Base-by-base conservation (phyloP, 2,888 invertebrate genomes). In the Ramazzottius varieornatus region DNA sequence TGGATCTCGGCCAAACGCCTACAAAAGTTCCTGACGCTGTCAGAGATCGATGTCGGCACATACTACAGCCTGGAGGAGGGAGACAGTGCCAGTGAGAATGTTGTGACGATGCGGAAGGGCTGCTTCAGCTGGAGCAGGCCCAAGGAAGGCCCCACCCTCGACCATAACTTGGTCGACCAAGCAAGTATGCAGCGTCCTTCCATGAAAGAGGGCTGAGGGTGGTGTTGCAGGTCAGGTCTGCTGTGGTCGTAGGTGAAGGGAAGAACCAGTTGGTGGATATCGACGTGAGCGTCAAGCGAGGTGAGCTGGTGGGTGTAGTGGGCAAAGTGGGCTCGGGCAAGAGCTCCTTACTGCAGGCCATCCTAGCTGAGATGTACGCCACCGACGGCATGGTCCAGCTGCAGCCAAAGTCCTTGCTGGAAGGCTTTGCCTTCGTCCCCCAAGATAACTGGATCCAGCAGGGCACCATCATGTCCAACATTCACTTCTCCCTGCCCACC, bases 401-500 rank as follows among this genome's bases (percentile, higher is more conserved):
- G 33, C 63, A 65, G 46, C 32, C 63, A 8, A 33, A 33, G 20
- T 64, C 66, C 34, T 63, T 67, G 13, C 46, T 33, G 20, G 66
- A 70, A 81, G 88, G 88, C 68, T 86, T 89, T 72, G 90, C 86
- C 32, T 86, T 85, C 71, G 86, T 90, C 0, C 82, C 85, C 0
- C 94, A 96, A 78, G 85, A 84, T 69, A 83, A 91, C 0, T 98
- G 94, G 94, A 79, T 98, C 64, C 86, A 92, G 71, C 82, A 88
- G 65, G 90, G 87, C 46, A 87, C 89, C 0, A 24, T 54, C 16
- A 8, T 54, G 82, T 98, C 64, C 81, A 86, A 65, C 89, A 92
- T 66, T 98, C 96, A 75, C 91, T 98, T 70, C 78, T 94, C 40
- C 94, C 94, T 79, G 94, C 93, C 0, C 32, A 68, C 68, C 8